Percentiles rank a stretch among this genome's conserved stretches.
phyloP scores from a whole-genome alignment of 2,113 vertebrate genomes.

The Platichthys flesus region DNA sequence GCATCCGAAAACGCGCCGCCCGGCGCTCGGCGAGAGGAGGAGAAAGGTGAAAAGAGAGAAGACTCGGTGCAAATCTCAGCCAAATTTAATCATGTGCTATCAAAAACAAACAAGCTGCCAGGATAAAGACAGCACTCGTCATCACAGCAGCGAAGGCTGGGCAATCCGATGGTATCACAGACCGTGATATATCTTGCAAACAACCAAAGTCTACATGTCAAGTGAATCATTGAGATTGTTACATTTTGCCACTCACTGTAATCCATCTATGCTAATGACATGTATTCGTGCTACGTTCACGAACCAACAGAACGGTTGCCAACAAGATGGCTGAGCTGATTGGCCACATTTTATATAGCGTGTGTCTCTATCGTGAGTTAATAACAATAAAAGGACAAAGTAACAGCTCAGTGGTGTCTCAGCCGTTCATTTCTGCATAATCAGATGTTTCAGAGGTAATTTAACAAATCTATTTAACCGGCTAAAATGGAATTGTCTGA shows the following conservation, averaged over 20 bases:
- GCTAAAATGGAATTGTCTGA: neutral
- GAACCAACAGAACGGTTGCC: neutral
- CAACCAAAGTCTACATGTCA: neutral
- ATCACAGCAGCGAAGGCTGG: neutral
- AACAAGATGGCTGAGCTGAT: neutral
- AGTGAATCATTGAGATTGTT: neutral
- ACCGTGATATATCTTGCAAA: too few species aligned
- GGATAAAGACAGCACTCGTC: conserved; percentile 35
- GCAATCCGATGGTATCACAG: neutral
- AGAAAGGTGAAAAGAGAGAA: conserved; percentile 47
- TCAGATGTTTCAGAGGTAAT: neutral
- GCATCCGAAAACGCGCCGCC: conserved; percentile 59
- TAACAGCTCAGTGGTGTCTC: too few species aligned
- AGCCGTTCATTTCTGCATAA: neutral
- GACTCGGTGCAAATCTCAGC: conserved; percentile 38
- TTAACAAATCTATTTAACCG: neutral
- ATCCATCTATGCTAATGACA: neutral
- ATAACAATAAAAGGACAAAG: too few species aligned
- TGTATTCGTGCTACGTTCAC: neutral
- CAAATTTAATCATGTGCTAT: conserved; percentile 70
- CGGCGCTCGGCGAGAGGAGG: conserved; percentile 20
- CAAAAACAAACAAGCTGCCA: conserved; percentile 54
- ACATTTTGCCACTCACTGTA: neutral
- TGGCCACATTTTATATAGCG: neutral
- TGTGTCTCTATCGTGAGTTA: neutral